Base-by-base conservation (phyloP, 2,113 vertebrate species). In the Ceyx margarethae region DNA sequence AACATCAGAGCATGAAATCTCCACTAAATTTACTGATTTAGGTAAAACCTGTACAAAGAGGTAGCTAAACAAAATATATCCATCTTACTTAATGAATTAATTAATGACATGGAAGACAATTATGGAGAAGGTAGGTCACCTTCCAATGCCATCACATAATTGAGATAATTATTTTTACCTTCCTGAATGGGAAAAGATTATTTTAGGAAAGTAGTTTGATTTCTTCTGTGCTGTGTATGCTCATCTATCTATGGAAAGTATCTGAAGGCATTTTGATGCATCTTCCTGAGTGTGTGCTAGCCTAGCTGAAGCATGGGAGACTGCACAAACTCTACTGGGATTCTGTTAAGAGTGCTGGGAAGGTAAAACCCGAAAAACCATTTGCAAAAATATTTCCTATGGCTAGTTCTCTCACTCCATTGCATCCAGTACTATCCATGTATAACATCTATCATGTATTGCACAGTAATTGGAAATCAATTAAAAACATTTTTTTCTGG, bases 381-480 rank as follows among this genome's bases (percentile, higher is more conserved):
- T 28, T 23, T 0, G 0, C 9, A 82, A 62, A 58, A 2, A 1
- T 10, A 28, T 79, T 91, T 81, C 13, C 7, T 16, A 22, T 11
- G 26, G 31, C 51, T 14, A 53, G 22, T 40, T 79, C 9, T 84
- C 16, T 66, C 62, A 50, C 9, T 48, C 58, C 16, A 21, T 5
- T 73, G 31, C 35, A 57, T 54, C 4, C 25, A 53, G 26, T 21
- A 13, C 21, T 45, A 35, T 14, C 5, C 5, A 45, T 15, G 2
- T 64, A 4, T 40, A 62, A 50, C 37, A 67, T 87, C 31, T 65
- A 56, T 29, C 29, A 53, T 11, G 18, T n/a, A 75, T 57, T 76
- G 18, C n/a, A 25, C 25, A 51, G 28, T 51, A 83, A 88, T 66
- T 82, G 54, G 43, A 77, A 71, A 9, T 37, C 28, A 86, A 40